These are phyloP conservation scores for Epiblema foenella DNA, from an alignment of 2,888 invertebrate species.

Conservation along the genomic window DNA sequence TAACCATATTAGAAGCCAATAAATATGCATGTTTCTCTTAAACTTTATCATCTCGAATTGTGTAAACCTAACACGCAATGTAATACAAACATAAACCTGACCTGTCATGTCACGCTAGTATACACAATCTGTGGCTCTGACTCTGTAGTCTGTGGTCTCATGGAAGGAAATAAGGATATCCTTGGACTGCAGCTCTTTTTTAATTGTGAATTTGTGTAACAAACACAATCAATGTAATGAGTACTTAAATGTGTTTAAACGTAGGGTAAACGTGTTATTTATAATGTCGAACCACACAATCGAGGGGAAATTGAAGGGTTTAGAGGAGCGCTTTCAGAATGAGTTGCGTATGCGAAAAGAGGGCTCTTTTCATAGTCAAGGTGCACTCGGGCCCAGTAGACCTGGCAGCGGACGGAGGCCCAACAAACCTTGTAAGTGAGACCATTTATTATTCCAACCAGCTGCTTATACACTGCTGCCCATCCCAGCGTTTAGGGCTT, in stretches of 20 bases:
- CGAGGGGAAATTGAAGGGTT: slow-evolving; percentile 92
- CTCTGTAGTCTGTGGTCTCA: slow-evolving; percentile 47
- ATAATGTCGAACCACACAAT: slow-evolving; percentile 89
- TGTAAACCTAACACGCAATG: slow-evolving; percentile 7
- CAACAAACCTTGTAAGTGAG: slow-evolving; percentile 85
- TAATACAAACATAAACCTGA: slow-evolving; percentile 7
- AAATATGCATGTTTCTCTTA: background rate
- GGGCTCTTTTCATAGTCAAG: slow-evolving; percentile 85
- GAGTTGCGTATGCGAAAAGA: slow-evolving; percentile 87
- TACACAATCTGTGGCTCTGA: slow-evolving; percentile 26
- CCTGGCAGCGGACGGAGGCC: slow-evolving; percentile 86
- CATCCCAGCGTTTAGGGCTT: background rate
- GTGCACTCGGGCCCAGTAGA: slow-evolving; percentile 80
- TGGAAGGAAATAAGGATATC: slow-evolving; percentile 64
- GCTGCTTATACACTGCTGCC: background rate
- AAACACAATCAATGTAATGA: slow-evolving; percentile 69
- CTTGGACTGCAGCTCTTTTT: slow-evolving; percentile 76
- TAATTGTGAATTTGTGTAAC: slow-evolving; percentile 75
- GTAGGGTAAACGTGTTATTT: slow-evolving; percentile 58
- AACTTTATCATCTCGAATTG: background rate
- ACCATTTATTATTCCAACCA: background rate
- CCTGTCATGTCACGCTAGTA: slow-evolving; percentile 30
- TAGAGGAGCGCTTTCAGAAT: slow-evolving; percentile 91
- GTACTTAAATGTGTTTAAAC: slow-evolving; percentile 73
- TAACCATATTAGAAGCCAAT: no score